Base-by-base conservation (phyloP, 2,888 invertebrate species). In the Chaetogeoica ovagalla region DNA sequence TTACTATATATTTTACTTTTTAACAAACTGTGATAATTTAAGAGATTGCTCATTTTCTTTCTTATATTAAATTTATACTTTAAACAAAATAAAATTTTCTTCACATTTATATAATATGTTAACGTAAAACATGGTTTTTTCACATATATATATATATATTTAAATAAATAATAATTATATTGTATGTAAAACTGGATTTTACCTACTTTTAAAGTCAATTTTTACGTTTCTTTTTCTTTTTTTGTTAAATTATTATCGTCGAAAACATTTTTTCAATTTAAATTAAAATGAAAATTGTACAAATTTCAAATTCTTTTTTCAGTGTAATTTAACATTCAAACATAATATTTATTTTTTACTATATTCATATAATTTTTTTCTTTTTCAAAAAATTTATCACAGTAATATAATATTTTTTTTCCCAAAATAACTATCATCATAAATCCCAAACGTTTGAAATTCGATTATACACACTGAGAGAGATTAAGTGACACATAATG, bases 21-120 rank as follows among this genome's bases (percentile, higher is more conserved):
- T 43, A 77, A 79, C 63, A 79, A 79, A 71, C 79, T 79, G 79
- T 79, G 79, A 79, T 79, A 79, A 71, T 63, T 79, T 71, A 71
- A 71, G 23, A 79, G 23, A 79, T 71, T 71, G 70, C 79, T 79
- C 70, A 79, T 71, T 79, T 63, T 57, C 62, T 79, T 70, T 79
- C 55, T 70, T 57, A 57, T 57, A 57, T 39, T 65, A 13, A 63
- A 62, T 63, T 63, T 48, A 48, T 48, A 17, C 43, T 63, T 73
- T 30, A 55, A 65, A 48, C 48, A 48, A 48, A 48, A 48, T 1
- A 48, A 55, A 66, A 65, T 57, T 39, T 55, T 71, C 69, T 69
- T 77, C 48, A 48, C 69, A 59, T 62, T 69, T 60, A 60, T 37
- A 11, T 30, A 52, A 11, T 30, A 52, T 13, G 48, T 52, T 13